Evolutionary conservation across 2,797 vertebrate species (phyloP).

Genomic region (Anguilla pacifica): DNA sequence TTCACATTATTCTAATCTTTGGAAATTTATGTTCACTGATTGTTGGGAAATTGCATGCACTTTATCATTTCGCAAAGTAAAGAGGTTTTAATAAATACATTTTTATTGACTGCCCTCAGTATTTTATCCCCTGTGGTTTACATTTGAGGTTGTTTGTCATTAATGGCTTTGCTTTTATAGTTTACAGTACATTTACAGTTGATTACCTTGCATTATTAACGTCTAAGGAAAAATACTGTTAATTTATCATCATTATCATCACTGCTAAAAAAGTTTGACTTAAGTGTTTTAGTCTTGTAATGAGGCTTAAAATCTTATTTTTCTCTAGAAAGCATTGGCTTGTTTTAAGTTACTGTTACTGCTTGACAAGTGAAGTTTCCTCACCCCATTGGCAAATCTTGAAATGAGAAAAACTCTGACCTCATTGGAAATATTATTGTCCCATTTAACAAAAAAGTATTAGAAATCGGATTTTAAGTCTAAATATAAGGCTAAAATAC

Average conservation of each 20-base stretch:
- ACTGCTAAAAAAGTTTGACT: neutral
- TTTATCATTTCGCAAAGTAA: neutral
- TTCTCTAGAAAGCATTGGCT: too few species aligned
- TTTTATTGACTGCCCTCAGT: neutral
- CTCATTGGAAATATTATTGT: too few species aligned
- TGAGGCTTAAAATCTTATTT: too few species aligned
- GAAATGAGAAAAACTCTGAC: too few species aligned
- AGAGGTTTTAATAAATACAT: neutral
- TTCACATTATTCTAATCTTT: neutral
- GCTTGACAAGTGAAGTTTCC: too few species aligned
- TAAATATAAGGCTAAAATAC: too few species aligned
- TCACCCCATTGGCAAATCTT: too few species aligned
- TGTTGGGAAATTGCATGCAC: conserved; percentile 9
- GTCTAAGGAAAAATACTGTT: neutral
- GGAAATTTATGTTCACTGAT: neutral
- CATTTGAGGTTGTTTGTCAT: neutral
- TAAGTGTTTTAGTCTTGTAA: too few species aligned
- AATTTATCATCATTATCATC: neutral
- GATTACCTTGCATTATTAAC: neutral
- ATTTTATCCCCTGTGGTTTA: neutral
- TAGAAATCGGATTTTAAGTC: too few species aligned
- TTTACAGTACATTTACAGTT: neutral
- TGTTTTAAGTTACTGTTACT: too few species aligned
- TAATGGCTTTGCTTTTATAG: neutral
- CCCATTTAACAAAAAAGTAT: too few species aligned